Conservation (phyloP, 2,888 invertebrate species). For the Stenotaenia linearis region DNA sequence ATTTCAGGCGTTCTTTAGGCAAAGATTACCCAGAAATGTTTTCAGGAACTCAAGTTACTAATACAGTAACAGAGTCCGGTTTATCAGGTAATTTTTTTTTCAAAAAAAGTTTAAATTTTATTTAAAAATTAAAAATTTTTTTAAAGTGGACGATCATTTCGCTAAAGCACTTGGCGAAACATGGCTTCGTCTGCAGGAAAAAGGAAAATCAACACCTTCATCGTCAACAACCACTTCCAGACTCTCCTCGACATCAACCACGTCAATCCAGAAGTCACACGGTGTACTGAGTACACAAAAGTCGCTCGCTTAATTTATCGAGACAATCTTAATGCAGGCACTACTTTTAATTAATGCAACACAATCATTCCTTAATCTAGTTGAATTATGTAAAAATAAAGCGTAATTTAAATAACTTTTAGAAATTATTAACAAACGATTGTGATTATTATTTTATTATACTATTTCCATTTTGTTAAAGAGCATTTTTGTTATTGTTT, state of each 20-base stretch:
- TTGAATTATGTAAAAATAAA: background rate
- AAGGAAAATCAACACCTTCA: background rate
- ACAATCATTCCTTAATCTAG: background rate
- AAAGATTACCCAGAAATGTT: conserved; percentile 46
- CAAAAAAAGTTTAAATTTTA: background rate
- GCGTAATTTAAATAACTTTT: background rate
- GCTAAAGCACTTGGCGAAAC: conserved; percentile 79
- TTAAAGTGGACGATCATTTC: conserved; percentile 83
- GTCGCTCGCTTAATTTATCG: background rate
- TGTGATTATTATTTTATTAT: background rate
- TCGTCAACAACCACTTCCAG: background rate
- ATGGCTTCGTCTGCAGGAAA: conserved; percentile 55
- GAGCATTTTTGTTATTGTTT: background rate
- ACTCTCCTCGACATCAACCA: background rate
- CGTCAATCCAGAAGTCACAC: conserved; percentile 27
- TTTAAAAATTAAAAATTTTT: conserved; percentile 32
- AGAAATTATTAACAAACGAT: background rate
- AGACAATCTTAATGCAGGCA: background rate
- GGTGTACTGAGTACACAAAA: background rate
- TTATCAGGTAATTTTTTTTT: conserved; percentile 37
- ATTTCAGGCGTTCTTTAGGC: conserved; percentile 86
- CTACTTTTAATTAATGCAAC: background rate
- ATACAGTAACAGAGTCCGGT: conserved; percentile 36
- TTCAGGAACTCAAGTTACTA: conserved; percentile 31
- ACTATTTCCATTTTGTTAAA: background rate